Conservation (phyloP, 1,140 invertebrate species). For the Solen grandis region DNA sequence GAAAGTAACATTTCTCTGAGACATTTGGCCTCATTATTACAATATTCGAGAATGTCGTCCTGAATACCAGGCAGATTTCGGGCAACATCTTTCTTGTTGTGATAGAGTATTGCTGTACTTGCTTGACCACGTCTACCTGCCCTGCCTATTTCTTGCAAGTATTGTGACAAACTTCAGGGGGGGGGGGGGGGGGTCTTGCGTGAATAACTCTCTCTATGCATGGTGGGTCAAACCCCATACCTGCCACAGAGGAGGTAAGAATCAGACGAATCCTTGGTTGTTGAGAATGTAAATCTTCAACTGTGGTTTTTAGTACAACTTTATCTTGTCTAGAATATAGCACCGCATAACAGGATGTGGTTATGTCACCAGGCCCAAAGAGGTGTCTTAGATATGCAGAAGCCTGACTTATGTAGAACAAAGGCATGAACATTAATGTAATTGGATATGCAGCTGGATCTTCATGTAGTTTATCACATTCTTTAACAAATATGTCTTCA, state of each 20-base stretch:
- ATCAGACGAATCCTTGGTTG: conserved; percentile 5
- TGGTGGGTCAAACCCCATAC: conserved; percentile 42
- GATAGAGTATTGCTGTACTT: conserved; percentile 6
- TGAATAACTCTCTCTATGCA: conserved; percentile 13
- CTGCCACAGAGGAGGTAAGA: conserved; percentile 10
- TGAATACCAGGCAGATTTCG: conserved; percentile 21
- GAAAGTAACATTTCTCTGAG: conserved; percentile 4
- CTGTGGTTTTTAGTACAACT: conserved; percentile 8
- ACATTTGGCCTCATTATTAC: conserved; percentile 19
- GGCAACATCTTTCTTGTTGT: conserved; percentile 13
- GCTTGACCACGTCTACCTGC: too few relatives aligned
- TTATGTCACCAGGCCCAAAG: conserved; percentile 16
- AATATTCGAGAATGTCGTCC: conserved; percentile 30
- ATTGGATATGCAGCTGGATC: not conserved
- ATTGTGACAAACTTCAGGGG: not conserved
- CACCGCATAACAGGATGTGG: conserved; percentile 7
- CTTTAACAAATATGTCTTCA: not conserved
- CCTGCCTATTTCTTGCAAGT: conserved; percentile 40
- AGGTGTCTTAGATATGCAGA: conserved; percentile 3
- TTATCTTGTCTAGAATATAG: conserved; percentile 32
- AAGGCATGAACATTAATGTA: conserved; percentile 18
- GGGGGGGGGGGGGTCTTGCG: conserved; percentile 40
- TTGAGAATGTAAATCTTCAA: not conserved
- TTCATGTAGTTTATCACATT: conserved; percentile 10
- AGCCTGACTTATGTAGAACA: conserved; percentile 29